Evolutionary conservation across 2,797 vertebrate genomes (phyloP), one percentile per base, ranked within the genome.

Genomic region (Sebastes variabilis): DNA sequence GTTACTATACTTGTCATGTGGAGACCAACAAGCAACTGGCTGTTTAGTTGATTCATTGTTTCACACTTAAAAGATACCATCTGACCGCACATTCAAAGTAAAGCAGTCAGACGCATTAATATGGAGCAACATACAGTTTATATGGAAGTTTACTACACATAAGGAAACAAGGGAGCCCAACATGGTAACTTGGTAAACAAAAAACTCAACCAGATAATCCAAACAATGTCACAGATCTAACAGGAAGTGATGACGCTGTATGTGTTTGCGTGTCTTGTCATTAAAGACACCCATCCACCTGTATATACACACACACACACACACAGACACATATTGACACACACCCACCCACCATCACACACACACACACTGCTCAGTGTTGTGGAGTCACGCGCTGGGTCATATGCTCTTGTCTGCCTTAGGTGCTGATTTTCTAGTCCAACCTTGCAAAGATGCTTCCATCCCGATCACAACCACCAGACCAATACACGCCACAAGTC

Each of bases 371-470:
- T 8, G 27, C 56, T 84, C 65, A 87, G 84, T 88, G 88, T 74
- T 91, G 85, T 34, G 62, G 71, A 90, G 88, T 93, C 93, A 93
- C 56, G 62, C 75, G 85, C 82, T 88, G 72, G 84, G 89, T 93
- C 92, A 93, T 90, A 92, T 34, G 86, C 87, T 87, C 52, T 56
- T 49, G 25, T 87, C 80, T 70, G 92, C 91, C 88, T 90, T 78
- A 87, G 88, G 90, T 89, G 89, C 49, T 54, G 80, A 90, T 89
- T 87, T 90, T 84, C 81, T 87, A 75, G 67, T 84, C 72, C 54
- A 89, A 90, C 71, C 60, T 87, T 75, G 62, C 78, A 81, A 88
- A 80, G 74, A 88, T 49, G 52, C 65, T 80, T 87, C 61, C 66
- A 80, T 82, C 73, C 34, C 46, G 20, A 78, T 79, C 70, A 80